These are phyloP conservation scores for Agrochola lota DNA, from an alignment of 2,888 invertebrate species.

Conservation along the genomic window DNA sequence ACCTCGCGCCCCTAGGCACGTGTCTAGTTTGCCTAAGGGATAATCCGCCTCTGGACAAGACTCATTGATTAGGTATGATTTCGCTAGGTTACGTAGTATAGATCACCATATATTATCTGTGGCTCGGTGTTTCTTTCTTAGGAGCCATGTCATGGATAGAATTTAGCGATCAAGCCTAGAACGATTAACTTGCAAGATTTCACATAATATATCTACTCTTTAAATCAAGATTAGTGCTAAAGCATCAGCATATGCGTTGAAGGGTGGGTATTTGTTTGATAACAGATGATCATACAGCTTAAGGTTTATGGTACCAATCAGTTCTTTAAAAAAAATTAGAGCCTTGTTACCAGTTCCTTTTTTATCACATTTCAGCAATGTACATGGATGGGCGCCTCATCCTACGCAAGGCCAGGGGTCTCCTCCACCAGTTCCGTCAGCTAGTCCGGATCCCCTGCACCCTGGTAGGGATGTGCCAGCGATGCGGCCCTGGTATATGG, in stretches of 20 bases:
- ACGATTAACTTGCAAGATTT: background rate
- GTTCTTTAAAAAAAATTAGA: background rate
- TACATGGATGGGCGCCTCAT: conserved; percentile 99
- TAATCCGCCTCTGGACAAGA: background rate
- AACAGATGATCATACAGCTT: background rate
- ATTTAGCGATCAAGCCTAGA: background rate
- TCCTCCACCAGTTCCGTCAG: conserved; percentile 97
- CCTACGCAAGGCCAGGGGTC: conserved; percentile 96
- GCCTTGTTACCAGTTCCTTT: background rate
- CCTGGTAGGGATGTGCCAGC: conserved; percentile 95
- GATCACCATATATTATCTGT: too few species aligned
- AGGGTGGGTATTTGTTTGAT: background rate
- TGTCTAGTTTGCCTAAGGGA: too few species aligned
- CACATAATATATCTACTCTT: background rate
- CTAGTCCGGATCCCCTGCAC: conserved; percentile 97
- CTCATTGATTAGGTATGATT: background rate
- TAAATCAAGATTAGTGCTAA: background rate
- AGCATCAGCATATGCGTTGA: background rate
- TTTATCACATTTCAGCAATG: conserved; percentile 92
- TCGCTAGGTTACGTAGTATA: background rate
- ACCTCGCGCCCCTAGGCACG: too few species aligned
- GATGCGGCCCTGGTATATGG: conserved; percentile 98
- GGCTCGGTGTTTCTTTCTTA: background rate
- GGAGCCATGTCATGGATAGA: background rate
- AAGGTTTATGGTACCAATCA: background rate